These are phyloP conservation scores for Lepidurus packardi DNA, from an alignment of 1,140 invertebrate species.

Conservation along the genomic window DNA sequence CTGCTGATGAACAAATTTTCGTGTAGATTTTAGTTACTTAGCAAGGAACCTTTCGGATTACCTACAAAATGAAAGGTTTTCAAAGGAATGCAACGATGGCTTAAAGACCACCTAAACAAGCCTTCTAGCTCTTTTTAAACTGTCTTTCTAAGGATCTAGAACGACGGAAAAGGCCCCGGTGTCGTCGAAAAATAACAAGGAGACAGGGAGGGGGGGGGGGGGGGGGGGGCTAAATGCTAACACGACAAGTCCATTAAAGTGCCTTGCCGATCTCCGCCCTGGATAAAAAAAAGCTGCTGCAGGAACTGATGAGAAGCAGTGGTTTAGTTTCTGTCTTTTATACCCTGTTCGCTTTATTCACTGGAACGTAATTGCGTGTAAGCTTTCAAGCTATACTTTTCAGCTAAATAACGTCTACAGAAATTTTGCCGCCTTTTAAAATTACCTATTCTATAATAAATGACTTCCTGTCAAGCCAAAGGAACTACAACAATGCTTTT, in stretches of 20 bases:
- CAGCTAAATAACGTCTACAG: too few relatives aligned
- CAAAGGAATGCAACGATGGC: neutral
- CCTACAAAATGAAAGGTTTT: too few relatives aligned
- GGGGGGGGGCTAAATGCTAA: neutral
- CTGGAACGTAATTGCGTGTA: neutral
- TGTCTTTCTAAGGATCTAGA: neutral
- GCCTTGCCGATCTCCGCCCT: slow-evolving; percentile 4
- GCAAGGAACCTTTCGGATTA: too few relatives aligned
- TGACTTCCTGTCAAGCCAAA: neutral
- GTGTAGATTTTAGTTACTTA: too few relatives aligned
- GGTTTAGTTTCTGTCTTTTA: neutral
- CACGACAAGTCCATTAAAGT: slow-evolving; percentile 21
- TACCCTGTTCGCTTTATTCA: neutral
- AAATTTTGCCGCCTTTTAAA: too few relatives aligned
- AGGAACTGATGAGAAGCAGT: neutral
- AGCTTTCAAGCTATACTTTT: neutral
- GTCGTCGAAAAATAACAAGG: slow-evolving; percentile 2
- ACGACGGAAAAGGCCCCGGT: neutral
- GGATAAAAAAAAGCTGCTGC: neutral
- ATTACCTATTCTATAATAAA: too few relatives aligned
- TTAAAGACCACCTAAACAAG: neutral
- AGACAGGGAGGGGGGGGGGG: neutral
- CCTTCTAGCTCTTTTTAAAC: neutral
- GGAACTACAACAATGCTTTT: neutral
- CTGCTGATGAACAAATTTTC: too few relatives aligned